Evolutionary conservation across 2,113 vertebrate genomes (phyloP).

Genomic region (Malurus elegans): DNA sequence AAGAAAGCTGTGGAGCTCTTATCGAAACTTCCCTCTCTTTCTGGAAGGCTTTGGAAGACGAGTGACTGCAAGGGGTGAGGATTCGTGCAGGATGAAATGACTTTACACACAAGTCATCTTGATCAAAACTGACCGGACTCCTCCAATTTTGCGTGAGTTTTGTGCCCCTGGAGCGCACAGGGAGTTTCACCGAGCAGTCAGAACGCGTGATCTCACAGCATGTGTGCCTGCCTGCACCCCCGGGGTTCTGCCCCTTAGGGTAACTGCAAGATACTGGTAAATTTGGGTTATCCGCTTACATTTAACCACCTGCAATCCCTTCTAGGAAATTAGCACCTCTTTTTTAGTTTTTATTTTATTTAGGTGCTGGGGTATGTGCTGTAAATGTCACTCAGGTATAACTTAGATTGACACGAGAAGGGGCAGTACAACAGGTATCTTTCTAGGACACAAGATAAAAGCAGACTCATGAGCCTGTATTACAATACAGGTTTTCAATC

Average conservation of each 20-base stretch:
- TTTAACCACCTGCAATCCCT: background rate
- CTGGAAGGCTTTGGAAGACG: background rate
- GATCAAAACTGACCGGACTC: background rate
- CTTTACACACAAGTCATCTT: background rate
- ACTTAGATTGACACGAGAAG: background rate
- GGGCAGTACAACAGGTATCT: background rate
- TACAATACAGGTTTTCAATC: background rate
- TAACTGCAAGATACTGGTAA: background rate
- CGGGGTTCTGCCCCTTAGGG: accelerated
- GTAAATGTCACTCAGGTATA: background rate
- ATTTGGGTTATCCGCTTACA: background rate
- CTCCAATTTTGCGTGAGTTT: background rate
- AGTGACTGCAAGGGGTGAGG: background rate
- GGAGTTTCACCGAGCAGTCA: background rate
- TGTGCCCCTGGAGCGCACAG: accelerated
- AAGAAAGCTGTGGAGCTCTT: background rate
- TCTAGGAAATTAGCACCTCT: background rate
- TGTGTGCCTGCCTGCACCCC: accelerated
- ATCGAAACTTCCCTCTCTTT: background rate
- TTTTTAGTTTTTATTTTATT: background rate
- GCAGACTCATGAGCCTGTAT: background rate
- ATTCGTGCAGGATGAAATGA: background rate
- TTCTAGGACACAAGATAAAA: background rate
- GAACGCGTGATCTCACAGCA: accelerated
- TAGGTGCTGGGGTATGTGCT: background rate